Base-by-base conservation (phyloP, 2,888 invertebrate species). In the Lochmaea crataegi region DNA sequence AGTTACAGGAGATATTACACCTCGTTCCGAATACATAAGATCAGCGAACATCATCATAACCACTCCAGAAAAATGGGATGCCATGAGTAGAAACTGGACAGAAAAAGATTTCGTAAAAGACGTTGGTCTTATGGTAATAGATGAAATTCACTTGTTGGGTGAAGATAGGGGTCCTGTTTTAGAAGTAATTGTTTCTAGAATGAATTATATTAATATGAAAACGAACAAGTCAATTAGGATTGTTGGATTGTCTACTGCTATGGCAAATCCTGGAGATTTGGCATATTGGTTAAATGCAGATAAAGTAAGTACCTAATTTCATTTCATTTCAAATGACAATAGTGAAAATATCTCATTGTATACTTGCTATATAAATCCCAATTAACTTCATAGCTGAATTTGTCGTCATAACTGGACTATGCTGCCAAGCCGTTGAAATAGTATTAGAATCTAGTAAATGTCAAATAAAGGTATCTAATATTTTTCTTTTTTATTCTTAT, bases 31-130 rank as follows among this genome's bases (percentile, higher is more conserved):
- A 73, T 93, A 96, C 0, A 96, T 99, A 73, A 90, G 92, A 0
- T 91, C 88, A 66, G 94, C 98, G 0, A 94, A 96, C 85, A 93
- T 99, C 0, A 99, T 99, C 79, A 97, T 99, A 0, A 99, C 99
- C 0, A 99, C 99, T 0, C 99, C 99, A 0, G 99, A 99, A 87
- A 99, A 99, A 86, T 99, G 99, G 99, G 99, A 99, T 87, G 99
- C 99, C 68, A 96, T 99, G 83, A 98, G 97, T 87, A 91, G 99
- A 74, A 97, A 96, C 75, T 99, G 99, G 99, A 97, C 98, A 84
- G 98, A 96, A 0, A 91, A 99, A 80, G 94, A 93, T 85, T 99
- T 99, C 83, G 99, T 99, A 0, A 91, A 92, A 71, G 92, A 96
- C 82, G 97, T 99, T 0, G 93, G 94, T 0, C 88, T 99, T 9